A percentile compares a stretch with the other conserved stretches of the same genome.
Evolutionary conservation across 1,140 invertebrate genomes (phyloP).

Genomic region (Rhyacophila brunnea): DNA sequence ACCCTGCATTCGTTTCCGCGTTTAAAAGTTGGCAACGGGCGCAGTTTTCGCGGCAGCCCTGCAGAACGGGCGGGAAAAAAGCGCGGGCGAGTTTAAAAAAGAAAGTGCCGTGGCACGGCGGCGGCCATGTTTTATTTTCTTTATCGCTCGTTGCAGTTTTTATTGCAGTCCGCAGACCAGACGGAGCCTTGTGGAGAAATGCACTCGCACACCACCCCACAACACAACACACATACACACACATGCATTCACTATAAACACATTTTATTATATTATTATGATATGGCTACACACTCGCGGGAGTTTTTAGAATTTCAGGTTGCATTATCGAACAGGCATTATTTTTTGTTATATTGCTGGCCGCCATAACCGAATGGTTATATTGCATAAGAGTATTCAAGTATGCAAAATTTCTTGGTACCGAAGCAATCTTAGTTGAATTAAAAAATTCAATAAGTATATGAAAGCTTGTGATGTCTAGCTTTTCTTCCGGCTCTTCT

Average conservation of each 20-base stretch:
- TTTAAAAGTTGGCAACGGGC: too few species aligned
- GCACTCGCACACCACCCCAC: not conserved
- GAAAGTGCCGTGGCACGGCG: conserved; percentile 22
- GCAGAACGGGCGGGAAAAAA: conserved; percentile 20
- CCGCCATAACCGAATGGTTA: too few species aligned
- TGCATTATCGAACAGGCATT: not conserved
- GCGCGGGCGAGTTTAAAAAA: conserved; percentile 31
- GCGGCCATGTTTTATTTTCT: conserved; percentile 37
- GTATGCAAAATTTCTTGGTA: too few species aligned
- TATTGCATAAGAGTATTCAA: too few species aligned
- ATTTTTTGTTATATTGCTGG: too few species aligned
- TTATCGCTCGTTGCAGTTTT: conserved; percentile 35
- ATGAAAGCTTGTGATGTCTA: too few species aligned
- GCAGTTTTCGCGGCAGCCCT: conserved; percentile 10
- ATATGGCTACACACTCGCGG: not conserved
- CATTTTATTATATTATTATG: too few species aligned
- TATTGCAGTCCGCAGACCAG: conserved; percentile 34
- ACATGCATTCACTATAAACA: too few species aligned
- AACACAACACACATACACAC: conserved; percentile 3
- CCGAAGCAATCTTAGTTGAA: too few species aligned
- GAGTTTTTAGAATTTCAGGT: conserved; percentile 7
- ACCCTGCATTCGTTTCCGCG: too few species aligned
- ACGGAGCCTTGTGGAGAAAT: conserved; percentile 32
- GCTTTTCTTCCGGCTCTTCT: too few species aligned
- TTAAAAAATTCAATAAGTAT: too few species aligned